phyloP scores from a whole-genome alignment of 1,140 invertebrate species.

The Nylanderia fulva region DNA sequence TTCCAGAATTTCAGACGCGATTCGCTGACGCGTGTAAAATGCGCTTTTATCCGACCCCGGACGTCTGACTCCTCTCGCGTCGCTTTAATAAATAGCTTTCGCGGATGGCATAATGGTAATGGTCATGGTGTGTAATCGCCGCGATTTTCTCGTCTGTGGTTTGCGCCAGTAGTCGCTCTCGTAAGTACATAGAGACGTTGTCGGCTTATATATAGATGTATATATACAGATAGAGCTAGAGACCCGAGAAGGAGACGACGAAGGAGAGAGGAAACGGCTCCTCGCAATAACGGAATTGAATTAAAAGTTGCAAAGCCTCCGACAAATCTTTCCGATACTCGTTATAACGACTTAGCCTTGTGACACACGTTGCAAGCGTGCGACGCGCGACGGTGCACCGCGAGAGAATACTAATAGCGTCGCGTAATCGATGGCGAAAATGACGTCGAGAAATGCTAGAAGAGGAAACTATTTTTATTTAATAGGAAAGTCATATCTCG shows the following conservation, averaged over 20 bases:
- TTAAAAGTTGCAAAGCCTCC: conserved; percentile 67
- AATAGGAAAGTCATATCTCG: background rate
- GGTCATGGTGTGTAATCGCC: conserved; percentile 72
- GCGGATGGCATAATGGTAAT: conserved; percentile 73
- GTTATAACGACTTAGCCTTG: conserved; percentile 63
- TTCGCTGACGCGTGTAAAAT: conserved; percentile 51
- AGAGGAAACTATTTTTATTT: background rate
- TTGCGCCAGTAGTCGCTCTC: conserved; percentile 25
- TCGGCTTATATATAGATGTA: too few relatives aligned
- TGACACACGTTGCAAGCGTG: conserved; percentile 52
- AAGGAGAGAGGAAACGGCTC: background rate
- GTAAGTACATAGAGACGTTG: background rate
- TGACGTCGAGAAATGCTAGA: background rate
- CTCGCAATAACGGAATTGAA: conserved; percentile 70
- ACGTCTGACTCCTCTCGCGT: conserved; percentile 25
- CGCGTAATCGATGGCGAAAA: background rate
- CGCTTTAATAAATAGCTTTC: conserved; percentile 72
- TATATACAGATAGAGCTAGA: too few relatives aligned
- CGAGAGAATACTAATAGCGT: background rate
- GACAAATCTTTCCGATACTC: conserved; percentile 60
- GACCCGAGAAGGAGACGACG: too few relatives aligned
- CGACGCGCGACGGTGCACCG: conserved; percentile 39
- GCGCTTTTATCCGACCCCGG: conserved; percentile 55
- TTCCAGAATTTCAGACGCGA: conserved; percentile 60
- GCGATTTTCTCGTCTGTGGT: conserved; percentile 71